Conservation (phyloP, 37 sponge, comb jelly and placozoan genomes). For the Mnemiopsis leidyi region DNA sequence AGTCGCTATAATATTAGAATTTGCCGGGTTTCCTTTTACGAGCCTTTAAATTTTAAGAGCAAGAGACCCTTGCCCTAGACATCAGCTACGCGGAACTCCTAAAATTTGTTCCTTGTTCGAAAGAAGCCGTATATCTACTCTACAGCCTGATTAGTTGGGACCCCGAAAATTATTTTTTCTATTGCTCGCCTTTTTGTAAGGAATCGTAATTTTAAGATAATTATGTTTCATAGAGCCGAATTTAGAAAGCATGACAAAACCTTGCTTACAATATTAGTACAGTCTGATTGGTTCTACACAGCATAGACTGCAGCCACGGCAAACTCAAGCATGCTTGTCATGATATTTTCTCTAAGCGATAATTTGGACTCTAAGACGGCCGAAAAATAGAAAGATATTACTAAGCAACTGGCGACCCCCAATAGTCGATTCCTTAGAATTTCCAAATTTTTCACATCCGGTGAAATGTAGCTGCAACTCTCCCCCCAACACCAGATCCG, state of each 20-base stretch:
- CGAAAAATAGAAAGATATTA: too few relatives aligned
- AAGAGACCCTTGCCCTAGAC: constrained; percentile 19
- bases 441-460: too few relatives aligned
- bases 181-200: neutral
- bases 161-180: neutral
- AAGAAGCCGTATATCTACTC: neutral
- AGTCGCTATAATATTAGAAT: neutral
- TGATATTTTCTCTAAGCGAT: neutral
- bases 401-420: too few relatives aligned
- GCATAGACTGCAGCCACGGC: neutral
- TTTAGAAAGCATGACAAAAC: constrained; percentile 29
- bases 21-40: neutral
- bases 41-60: neutral
- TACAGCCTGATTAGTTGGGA: neutral
- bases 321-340: neutral
- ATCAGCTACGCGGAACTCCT: neutral
- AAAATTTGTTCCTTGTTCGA: neutral
- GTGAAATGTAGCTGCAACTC: too few relatives aligned
- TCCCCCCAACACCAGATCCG: too few relatives aligned
- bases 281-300: neutral
- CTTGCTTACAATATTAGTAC: constrained; percentile 18
- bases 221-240: neutral
- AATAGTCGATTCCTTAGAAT: too few relatives aligned
- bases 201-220: constrained; percentile 42
- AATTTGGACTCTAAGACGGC: neutral